Conservation (phyloP, 2,113 vertebrate genomes). For the Hyperopisus bebe region DNA sequence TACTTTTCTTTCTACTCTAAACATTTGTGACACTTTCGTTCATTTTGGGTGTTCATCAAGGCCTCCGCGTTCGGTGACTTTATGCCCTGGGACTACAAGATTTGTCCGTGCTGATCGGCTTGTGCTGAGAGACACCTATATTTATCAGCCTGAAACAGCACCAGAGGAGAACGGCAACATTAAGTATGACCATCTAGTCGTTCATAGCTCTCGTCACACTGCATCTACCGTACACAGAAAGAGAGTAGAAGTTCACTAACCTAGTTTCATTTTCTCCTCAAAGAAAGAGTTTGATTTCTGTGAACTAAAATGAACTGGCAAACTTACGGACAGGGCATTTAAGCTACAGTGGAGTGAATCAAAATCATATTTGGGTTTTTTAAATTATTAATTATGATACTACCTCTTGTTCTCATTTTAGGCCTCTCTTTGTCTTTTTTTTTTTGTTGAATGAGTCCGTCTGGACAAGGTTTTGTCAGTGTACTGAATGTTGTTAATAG, state of each 20-base stretch:
- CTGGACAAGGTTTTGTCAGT: constrained; percentile 24
- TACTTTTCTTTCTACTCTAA: constrained; percentile 51
- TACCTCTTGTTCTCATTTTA: not conserved
- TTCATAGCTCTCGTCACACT: constrained; percentile 35
- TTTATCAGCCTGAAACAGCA: constrained; percentile 63
- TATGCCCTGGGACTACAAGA: constrained; percentile 35
- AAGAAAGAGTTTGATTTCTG: constrained; percentile 39
- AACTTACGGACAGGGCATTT: constrained; percentile 23
- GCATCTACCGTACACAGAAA: constrained; percentile 28
- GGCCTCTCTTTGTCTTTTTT: constrained; percentile 22
- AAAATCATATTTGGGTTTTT: not conserved
- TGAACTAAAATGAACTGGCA: constrained; percentile 28
- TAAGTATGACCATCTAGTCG: constrained; percentile 52
- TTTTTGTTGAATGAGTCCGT: constrained; percentile 27
- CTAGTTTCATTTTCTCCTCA: constrained; percentile 62
- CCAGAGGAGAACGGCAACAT: constrained; percentile 56
- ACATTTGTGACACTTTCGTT: constrained; percentile 43
- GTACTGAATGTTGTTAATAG: constrained; percentile 5
- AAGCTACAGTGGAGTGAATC: not conserved
- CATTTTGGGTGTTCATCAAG: constrained; percentile 22
- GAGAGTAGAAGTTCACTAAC: constrained; percentile 47
- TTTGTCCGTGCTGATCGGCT: constrained; percentile 50
- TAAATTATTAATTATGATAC: not conserved
- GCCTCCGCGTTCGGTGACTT: not conserved
- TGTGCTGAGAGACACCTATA: constrained; percentile 60